Evolutionary conservation across 2,113 vertebrate species (phyloP).

Genomic region (Platysteira castanea): DNA sequence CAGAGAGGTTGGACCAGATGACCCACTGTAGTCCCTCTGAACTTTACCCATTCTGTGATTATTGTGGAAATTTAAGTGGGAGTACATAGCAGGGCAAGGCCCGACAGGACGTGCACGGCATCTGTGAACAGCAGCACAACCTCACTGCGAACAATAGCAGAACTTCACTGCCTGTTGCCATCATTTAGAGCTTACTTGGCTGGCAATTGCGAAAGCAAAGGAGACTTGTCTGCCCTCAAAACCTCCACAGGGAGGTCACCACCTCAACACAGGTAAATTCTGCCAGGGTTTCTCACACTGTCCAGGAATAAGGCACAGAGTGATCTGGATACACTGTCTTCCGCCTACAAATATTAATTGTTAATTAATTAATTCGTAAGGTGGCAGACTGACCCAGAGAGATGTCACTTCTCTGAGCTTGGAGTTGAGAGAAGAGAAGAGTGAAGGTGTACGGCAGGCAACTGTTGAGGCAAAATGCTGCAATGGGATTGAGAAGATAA

Average conservation of each 20-base stretch:
- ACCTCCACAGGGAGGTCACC: not conserved
- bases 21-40: not conserved
- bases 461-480: not conserved
- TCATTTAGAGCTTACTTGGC: rapidly evolving
- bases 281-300: not conserved
- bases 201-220: not conserved
- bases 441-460: not conserved
- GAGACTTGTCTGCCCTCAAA: not conserved
- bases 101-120: rapidly evolving
- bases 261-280: not conserved
- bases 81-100: not conserved
- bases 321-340: not conserved
- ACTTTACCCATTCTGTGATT: not conserved
- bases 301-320: not conserved
- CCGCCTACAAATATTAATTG: not conserved
- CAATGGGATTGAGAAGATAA: not conserved
- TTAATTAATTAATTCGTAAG: not conserved
- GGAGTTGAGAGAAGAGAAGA: not conserved
- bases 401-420: not conserved
- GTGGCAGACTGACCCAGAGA: not conserved
- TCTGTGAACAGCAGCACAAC: not conserved
- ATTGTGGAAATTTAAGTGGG: not conserved
- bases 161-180: not conserved
- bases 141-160: rapidly evolving
- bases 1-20: not conserved